phyloP scores from a whole-genome alignment of 2,888 invertebrate genomes.

The Cryptocephalus moraei region DNA sequence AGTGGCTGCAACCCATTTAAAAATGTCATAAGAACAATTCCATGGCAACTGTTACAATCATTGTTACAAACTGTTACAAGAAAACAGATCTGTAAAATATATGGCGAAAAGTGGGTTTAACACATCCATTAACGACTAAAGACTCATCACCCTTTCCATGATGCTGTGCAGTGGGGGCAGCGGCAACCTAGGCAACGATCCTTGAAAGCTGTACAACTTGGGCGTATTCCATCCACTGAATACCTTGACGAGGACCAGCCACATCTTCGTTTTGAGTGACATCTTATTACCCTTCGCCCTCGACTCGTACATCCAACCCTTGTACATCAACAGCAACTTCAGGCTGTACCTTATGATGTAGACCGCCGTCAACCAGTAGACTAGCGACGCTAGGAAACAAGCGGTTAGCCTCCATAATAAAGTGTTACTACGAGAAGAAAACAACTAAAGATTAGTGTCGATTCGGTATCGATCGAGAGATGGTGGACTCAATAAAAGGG shows the following conservation, averaged over 20 bases:
- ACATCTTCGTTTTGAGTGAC: conserved; percentile 66
- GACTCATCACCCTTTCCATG: conserved; percentile 75
- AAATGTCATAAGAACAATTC: no score
- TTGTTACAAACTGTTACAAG: no score
- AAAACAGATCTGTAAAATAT: no score
- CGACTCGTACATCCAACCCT: conserved; percentile 98
- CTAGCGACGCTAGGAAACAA: conserved; percentile 63
- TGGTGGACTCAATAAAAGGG: no score
- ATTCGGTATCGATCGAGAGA: no score
- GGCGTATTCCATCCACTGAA: conserved; percentile 87
- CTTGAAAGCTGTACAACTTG: conserved; percentile 92
- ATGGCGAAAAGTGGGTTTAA: no score
- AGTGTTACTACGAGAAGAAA: conserved; percentile 43
- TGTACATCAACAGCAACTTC: conserved; percentile 86
- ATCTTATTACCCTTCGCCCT: conserved; percentile 64
- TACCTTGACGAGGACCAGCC: conserved; percentile 73
- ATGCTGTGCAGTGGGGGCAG: conserved; percentile 83
- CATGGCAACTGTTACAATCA: no score
- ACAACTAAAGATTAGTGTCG: no score
- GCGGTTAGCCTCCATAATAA: conserved; percentile 63
- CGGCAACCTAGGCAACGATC: conserved; percentile 87
- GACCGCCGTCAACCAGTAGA: conserved; percentile 79
- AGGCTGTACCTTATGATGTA: conserved; percentile 78
- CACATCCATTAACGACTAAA: no score
- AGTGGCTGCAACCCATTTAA: no score